phyloP scores from a whole-genome alignment of 1,140 invertebrate species.

The Drosophila quadrilineata region DNA sequence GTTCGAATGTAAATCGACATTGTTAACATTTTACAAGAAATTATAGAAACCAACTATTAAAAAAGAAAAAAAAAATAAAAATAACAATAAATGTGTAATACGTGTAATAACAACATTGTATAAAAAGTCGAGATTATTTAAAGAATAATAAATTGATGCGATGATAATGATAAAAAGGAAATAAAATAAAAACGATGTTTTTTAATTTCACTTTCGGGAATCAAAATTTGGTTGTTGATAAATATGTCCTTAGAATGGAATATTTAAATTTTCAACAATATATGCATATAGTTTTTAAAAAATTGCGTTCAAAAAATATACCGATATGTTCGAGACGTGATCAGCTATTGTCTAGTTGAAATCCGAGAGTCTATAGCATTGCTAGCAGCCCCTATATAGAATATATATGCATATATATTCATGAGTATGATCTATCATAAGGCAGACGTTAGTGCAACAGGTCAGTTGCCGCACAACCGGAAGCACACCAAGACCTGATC shows the following conservation, averaged over 20 bases:
- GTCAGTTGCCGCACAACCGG: not conserved
- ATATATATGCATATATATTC: not conserved
- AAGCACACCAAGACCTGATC: too few relatives aligned
- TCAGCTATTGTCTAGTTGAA: too few relatives aligned
- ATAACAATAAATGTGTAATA: slow-evolving; percentile 5
- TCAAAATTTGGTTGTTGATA: too few relatives aligned
- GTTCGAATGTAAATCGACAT: slow-evolving; percentile 32
- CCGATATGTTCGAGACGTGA: too few relatives aligned
- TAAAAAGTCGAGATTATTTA: not conserved
- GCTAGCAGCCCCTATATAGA: too few relatives aligned
- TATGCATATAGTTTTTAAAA: too few relatives aligned
- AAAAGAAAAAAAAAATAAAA: not conserved
- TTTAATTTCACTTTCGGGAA: too few relatives aligned
- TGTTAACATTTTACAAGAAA: slow-evolving; percentile 39
- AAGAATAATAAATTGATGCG: not conserved
- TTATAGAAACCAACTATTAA: not conserved
- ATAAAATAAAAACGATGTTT: too few relatives aligned
- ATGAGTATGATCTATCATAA: not conserved
- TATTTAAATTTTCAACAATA: not conserved
- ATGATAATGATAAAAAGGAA: too few relatives aligned
- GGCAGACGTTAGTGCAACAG: not conserved
- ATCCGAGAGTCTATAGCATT: too few relatives aligned
- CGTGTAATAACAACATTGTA: not conserved
- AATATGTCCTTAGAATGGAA: too few relatives aligned
- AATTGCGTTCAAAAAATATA: too few relatives aligned